Evolutionary conservation across 2,888 invertebrate species (phyloP).

Genomic region (Idaea straminata): DNA sequence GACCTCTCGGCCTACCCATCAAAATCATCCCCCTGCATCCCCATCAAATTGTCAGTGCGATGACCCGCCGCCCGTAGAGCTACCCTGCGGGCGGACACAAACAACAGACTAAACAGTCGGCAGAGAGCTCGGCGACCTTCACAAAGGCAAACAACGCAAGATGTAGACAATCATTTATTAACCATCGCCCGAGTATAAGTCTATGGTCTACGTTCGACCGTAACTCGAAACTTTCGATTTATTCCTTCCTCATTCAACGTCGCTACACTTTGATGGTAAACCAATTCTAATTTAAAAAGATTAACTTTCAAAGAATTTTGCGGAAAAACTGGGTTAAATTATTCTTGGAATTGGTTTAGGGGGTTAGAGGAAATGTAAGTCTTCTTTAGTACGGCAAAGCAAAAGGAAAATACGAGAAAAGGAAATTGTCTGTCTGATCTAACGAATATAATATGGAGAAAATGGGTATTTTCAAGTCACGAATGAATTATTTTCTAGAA

Average conservation of each 20-base stretch:
- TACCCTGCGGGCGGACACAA: too few species aligned
- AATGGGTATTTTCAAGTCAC: too few species aligned
- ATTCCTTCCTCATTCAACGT: background rate
- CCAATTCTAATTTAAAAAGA: background rate
- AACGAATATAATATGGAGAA: too few species aligned
- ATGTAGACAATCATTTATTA: background rate
- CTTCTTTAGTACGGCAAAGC: background rate
- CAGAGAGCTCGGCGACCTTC: background rate
- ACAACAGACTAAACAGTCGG: background rate
- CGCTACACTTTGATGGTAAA: background rate
- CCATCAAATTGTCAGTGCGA: background rate
- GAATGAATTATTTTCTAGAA: too few species aligned
- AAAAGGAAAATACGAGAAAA: too few species aligned
- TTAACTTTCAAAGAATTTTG: background rate
- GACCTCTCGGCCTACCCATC: background rate
- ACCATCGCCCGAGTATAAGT: background rate
- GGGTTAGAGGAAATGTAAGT: background rate
- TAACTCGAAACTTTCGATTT: background rate
- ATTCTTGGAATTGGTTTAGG: constrained; percentile 1
- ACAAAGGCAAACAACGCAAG: too few species aligned
- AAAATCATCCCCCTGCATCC: background rate
- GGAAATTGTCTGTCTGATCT: too few species aligned
- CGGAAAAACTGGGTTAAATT: background rate
- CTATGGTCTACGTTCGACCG: background rate
- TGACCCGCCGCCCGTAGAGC: background rate